Percentiles rank a stretch among this genome's conserved stretches.
phyloP scores from a whole-genome alignment of 2,888 invertebrate species.

The Chromoteleia sp. region DNA sequence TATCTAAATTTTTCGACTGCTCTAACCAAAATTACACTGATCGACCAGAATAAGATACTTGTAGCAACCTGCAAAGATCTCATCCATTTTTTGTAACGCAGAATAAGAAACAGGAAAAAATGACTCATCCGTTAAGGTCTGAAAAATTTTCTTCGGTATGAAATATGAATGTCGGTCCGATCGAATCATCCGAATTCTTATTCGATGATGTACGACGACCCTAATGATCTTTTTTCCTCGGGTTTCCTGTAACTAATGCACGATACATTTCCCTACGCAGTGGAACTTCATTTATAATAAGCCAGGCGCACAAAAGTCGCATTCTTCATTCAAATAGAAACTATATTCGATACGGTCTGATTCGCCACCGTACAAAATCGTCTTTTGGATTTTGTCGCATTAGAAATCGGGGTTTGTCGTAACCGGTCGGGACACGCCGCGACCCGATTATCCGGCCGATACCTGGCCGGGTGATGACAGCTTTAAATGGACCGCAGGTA shows the following conservation, averaged over 20 bases:
- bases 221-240: conserved; percentile 23
- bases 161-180: neutral
- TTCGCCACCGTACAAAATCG: conserved; percentile 25
- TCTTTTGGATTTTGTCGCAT: conserved; percentile 18
- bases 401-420: conserved; percentile 25
- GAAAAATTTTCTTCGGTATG: no score
- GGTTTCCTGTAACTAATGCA: conserved; percentile 29
- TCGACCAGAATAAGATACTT: no score
- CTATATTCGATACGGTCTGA: conserved; percentile 54
- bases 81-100: no score
- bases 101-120: no score
- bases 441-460: conserved; percentile 24
- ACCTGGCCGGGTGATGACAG: conserved; percentile 60
- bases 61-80: no score
- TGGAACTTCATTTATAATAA: no score
- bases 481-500: conserved; percentile 58
- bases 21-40: no score
- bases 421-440: conserved; percentile 41
- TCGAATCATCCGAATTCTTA: conserved; percentile 5
- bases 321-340: conserved; percentile 42
- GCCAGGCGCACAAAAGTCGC: conserved; percentile 30
- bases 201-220: conserved; percentile 31
- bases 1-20: no score
- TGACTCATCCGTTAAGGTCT: no score
- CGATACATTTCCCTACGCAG: no score